Conservation (phyloP, 2,888 invertebrate genomes). For the Leptopilina drosophilae region DNA sequence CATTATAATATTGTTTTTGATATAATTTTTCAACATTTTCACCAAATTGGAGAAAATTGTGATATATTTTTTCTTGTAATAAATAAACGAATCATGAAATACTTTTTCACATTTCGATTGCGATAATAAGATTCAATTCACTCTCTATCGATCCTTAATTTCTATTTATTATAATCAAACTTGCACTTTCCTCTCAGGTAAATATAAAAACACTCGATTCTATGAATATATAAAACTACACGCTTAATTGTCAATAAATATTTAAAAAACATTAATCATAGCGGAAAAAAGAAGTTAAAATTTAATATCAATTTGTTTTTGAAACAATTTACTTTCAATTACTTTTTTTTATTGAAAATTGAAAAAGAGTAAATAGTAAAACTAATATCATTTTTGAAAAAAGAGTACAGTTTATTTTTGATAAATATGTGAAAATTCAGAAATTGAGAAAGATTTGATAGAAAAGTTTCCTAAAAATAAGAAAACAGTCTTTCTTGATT, state of each 20-base stretch:
- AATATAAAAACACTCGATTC: conserved; percentile 11
- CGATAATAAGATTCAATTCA: neutral
- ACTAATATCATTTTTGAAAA: neutral
- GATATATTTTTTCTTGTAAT: neutral
- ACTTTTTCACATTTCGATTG: neutral
- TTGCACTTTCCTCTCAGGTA: conserved; percentile 3
- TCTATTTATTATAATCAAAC: neutral
- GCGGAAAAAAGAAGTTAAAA: neutral
- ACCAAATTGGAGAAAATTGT: neutral
- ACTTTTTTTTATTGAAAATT: no score
- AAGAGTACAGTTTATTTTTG: no score
- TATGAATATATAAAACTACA: conserved; percentile 8
- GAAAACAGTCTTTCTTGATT: neutral
- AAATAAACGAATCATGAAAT: neutral
- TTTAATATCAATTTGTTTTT: neutral
- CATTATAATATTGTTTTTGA: conserved; percentile 40
- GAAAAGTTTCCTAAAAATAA: neutral
- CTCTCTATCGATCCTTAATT: neutral
- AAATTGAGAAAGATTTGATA: neutral
- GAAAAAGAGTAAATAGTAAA: neutral
- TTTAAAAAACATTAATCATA: neutral
- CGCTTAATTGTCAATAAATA: conserved; percentile 6
- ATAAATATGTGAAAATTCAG: neutral
- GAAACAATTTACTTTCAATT: neutral
- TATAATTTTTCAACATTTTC: neutral